Conservation (phyloP, 2,797 vertebrate genomes). For the Halcyon smyrnensis region DNA sequence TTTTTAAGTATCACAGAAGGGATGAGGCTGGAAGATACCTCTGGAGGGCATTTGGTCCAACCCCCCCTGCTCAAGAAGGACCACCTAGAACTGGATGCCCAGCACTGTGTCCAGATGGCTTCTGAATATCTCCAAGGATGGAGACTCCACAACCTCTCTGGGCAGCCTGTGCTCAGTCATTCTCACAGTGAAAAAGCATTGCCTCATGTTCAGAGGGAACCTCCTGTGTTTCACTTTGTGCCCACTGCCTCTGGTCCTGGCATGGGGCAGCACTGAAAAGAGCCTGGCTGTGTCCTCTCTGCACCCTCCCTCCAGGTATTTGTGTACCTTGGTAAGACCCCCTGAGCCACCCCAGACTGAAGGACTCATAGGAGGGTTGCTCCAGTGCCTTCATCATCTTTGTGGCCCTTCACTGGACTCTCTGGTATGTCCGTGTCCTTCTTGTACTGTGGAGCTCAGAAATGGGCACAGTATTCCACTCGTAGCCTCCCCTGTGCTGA, state of each 20-base stretch:
- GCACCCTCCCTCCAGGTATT: too few relatives aligned
- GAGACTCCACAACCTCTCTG: neutral
- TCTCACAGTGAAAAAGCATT: too few relatives aligned
- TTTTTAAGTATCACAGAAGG: neutral
- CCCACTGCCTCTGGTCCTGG: too few relatives aligned
- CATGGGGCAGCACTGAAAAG: too few relatives aligned
- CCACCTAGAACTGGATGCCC: neutral
- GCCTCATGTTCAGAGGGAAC: too few relatives aligned
- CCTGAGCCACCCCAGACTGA: neutral
- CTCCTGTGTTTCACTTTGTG: too few relatives aligned
- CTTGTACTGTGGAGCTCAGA: neutral
- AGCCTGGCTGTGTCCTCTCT: too few relatives aligned
- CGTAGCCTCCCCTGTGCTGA: neutral
- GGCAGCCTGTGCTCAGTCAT: too few relatives aligned
- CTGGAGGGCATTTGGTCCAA: neutral
- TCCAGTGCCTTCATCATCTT: neutral
- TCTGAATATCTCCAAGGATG: neutral
- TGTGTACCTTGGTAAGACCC: neutral
- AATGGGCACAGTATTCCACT: neutral
- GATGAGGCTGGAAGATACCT: neutral
- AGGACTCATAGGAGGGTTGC: neutral
- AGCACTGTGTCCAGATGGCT: neutral
- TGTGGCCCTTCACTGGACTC: fast-evolving
- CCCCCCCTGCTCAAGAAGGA: neutral
- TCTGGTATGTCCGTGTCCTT: neutral